Evolutionary conservation across 1,140 invertebrate genomes (phyloP).

Genomic region (Armadillidium nasatum): DNA sequence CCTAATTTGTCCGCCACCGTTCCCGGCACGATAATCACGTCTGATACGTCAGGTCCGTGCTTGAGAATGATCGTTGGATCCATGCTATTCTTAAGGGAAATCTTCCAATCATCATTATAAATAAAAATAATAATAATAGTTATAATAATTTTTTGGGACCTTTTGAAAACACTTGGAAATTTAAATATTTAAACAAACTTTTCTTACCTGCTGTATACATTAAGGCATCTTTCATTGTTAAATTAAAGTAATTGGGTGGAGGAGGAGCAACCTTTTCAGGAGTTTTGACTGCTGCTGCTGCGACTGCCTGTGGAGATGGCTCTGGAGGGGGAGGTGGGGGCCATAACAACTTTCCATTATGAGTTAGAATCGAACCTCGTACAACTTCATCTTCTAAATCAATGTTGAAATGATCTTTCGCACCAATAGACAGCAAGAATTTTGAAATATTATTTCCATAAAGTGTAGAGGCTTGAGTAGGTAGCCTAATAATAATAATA

Average conservation of each 20-base stretch:
- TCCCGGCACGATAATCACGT: too few species aligned
- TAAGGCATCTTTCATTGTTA: slow-evolving; percentile 63
- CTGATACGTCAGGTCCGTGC: too few species aligned
- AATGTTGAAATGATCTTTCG: slow-evolving; percentile 70
- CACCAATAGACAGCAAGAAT: slow-evolving; percentile 71
- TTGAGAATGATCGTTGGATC: too few species aligned
- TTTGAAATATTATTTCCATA: slow-evolving; percentile 92
- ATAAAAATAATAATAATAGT: too few species aligned
- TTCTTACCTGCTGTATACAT: slow-evolving; percentile 65
- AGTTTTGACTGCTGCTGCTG: slow-evolving; percentile 51
- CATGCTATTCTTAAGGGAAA: too few species aligned
- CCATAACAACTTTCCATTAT: slow-evolving; percentile 72
- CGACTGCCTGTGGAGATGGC: slow-evolving; percentile 46
- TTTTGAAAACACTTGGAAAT: too few species aligned
- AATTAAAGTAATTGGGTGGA: slow-evolving; percentile 53
- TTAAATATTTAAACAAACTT: too few species aligned
- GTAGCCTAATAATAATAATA: slow-evolving; percentile 55
- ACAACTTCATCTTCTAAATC: slow-evolving; percentile 82
- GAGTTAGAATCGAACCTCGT: slow-evolving; percentile 60
- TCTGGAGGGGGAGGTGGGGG: slow-evolving; percentile 64
- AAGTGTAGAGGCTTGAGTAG: slow-evolving; percentile 79
- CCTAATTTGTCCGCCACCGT: too few species aligned
- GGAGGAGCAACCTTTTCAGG: slow-evolving; percentile 52
- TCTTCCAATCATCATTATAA: too few species aligned
- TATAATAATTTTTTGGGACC: too few species aligned